Evolutionary conservation across 2,888 invertebrate species (phyloP).

Genomic region (Leptinotarsa tumamoca): DNA sequence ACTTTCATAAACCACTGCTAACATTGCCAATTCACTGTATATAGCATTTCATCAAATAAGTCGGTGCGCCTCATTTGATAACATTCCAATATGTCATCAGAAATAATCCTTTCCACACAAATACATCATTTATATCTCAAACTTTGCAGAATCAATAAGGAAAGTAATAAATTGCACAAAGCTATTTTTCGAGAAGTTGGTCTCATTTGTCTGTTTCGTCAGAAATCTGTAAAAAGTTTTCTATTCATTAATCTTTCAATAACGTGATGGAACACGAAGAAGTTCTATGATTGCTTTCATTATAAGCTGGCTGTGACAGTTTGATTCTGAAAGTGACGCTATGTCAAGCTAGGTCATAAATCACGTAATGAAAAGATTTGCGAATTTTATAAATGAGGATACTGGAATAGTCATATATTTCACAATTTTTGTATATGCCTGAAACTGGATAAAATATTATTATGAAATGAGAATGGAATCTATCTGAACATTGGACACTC

Average conservation of each 20-base stretch:
- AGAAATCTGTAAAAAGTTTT: constrained; percentile 10
- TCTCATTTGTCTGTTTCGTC: not conserved
- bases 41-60: too few species aligned
- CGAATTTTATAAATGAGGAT: too few species aligned
- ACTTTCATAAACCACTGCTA: too few species aligned
- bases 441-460: too few species aligned
- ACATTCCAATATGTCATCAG: not conserved
- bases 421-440: too few species aligned
- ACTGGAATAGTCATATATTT: too few species aligned
- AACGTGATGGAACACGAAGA: constrained; percentile 13
- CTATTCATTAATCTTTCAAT: constrained; percentile 26
- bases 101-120: not conserved
- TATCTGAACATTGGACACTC: too few species aligned
- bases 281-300: constrained; percentile 26
- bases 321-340: not conserved
- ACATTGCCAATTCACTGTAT: too few species aligned
- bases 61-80: too few species aligned
- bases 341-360: too few species aligned
- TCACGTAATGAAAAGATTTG: too few species aligned
- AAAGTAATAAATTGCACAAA: constrained; percentile 9
- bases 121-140: not conserved
- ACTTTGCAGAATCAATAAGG: not conserved
- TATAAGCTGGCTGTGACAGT: not conserved
- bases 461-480: too few species aligned
- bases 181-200: not conserved